Conservation (phyloP, 2,797 vertebrate genomes). For the Micromesistius poutassou region DNA sequence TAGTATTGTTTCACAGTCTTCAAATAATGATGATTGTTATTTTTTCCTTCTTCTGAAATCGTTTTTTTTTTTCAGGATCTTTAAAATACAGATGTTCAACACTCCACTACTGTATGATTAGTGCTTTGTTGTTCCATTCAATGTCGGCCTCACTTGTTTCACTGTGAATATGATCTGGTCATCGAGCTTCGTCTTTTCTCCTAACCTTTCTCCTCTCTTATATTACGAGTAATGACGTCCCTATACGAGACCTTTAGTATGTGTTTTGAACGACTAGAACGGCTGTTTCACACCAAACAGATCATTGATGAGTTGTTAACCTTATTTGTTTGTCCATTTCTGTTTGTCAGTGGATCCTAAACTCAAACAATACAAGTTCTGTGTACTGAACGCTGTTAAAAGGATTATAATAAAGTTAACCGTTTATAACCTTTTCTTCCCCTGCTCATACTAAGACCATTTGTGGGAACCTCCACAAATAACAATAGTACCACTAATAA, state of each 20-base stretch:
- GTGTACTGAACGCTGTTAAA: slow-evolving; percentile 73
- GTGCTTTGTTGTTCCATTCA: background rate
- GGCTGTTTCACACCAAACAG: slow-evolving; percentile 33
- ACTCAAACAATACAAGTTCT: slow-evolving; percentile 69
- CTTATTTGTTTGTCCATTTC: slow-evolving; percentile 51
- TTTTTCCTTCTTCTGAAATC: background rate
- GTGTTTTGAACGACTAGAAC: slow-evolving; percentile 5
- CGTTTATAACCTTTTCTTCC: slow-evolving; percentile 69
- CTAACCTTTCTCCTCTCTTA: background rate
- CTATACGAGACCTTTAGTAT: background rate
- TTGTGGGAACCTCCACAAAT: background rate
- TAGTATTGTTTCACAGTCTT: background rate
- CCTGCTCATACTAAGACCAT: slow-evolving; percentile 21
- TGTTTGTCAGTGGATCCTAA: slow-evolving; percentile 45
- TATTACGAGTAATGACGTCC: background rate
- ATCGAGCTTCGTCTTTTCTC: background rate
- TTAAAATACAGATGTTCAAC: background rate
- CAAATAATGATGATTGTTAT: background rate
- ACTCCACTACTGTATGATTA: background rate
- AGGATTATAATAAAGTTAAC: slow-evolving; percentile 78
- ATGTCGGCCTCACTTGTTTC: background rate
- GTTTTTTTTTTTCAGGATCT: background rate
- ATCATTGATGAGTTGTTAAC: slow-evolving; percentile 27
- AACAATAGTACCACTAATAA: background rate
- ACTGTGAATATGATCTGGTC: background rate